A percentile compares a stretch with the other conserved stretches of the same genome.
Evolutionary conservation across 2,888 invertebrate species (phyloP).

Genomic region (Colletes collaris): DNA sequence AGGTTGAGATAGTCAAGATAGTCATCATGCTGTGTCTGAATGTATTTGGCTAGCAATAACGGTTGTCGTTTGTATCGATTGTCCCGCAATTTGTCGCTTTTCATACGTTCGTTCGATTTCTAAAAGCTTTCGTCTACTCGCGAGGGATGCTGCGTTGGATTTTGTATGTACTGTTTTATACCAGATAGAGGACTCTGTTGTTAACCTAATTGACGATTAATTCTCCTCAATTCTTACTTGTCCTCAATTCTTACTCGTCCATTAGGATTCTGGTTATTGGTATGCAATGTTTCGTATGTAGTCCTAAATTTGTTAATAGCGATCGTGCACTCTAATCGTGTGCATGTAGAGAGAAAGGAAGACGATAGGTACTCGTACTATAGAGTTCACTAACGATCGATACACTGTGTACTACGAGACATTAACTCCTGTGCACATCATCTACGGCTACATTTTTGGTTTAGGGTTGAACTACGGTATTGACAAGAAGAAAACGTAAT

Average conservation of each 20-base stretch:
- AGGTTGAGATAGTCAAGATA: constrained; percentile 46
- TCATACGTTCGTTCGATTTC: too few species aligned
- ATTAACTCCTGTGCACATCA: constrained; percentile 40
- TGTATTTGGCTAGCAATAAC: constrained; percentile 26
- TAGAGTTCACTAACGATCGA: constrained; percentile 24
- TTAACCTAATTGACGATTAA: too few species aligned
- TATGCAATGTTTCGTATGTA: neutral
- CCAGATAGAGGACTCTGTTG: neutral
- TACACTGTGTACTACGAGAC: constrained; percentile 32
- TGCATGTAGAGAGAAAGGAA: constrained; percentile 2
- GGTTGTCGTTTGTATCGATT: constrained; percentile 2
- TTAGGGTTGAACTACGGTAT: constrained; percentile 36
- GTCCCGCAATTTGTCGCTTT: neutral
- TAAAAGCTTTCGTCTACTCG: neutral
- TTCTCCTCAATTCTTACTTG: too few species aligned
- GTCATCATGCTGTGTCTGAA: constrained; percentile 58
- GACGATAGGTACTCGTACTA: constrained; percentile 21
- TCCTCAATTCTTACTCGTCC: neutral
- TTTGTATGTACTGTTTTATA: neutral
- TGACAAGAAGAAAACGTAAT: constrained; percentile 48
- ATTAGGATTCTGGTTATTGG: neutral
- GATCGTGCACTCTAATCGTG: constrained; percentile 42
- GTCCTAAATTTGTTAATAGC: constrained; percentile 13
- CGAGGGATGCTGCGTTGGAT: neutral
- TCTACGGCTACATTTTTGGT: constrained; percentile 40